Evolutionary conservation across 2,888 invertebrate genomes (phyloP).

Genomic region (Linnaemya vulpina): DNA sequence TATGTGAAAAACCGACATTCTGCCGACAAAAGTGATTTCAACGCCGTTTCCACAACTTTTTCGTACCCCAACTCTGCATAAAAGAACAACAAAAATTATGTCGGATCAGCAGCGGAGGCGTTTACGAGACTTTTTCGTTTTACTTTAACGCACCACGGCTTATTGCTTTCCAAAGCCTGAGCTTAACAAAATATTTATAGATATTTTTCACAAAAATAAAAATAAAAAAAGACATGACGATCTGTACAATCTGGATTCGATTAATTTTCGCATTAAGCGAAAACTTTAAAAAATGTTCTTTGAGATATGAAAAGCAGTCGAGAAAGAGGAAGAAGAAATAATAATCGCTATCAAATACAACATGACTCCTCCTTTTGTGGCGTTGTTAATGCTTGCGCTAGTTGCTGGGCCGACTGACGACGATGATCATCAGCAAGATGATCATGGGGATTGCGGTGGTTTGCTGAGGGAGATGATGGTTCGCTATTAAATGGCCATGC

Average conservation of each 20-base stretch:
- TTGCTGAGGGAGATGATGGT: slow-evolving; percentile 44
- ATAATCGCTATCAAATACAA: slow-evolving; percentile 67
- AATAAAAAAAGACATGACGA: slow-evolving; percentile 30
- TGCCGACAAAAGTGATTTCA: slow-evolving; percentile 81
- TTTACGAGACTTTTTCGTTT: slow-evolving; percentile 69
- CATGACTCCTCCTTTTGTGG: slow-evolving; percentile 70
- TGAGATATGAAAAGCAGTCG: slow-evolving; percentile 43
- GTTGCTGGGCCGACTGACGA: slow-evolving; percentile 48
- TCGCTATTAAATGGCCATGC: slow-evolving; percentile 8
- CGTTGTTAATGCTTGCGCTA: slow-evolving; percentile 68
- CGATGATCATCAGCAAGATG: slow-evolving; percentile 33
- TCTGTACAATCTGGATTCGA: slow-evolving; percentile 79
- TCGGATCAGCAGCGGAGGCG: slow-evolving; percentile 76
- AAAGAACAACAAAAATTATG: slow-evolving; percentile 14
- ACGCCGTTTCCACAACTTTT: slow-evolving; percentile 76
- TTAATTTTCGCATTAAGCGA: slow-evolving; percentile 81
- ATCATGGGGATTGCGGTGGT: slow-evolving; percentile 39
- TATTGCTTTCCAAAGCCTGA: slow-evolving; percentile 20
- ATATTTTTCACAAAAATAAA: slow-evolving; percentile 37
- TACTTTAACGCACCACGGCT: slow-evolving; percentile 59
- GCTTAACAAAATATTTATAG: slow-evolving; percentile 50
- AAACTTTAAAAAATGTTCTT: slow-evolving; percentile 67
- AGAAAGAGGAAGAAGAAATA: slow-evolving; percentile 55
- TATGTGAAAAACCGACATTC: slow-evolving; percentile 42
- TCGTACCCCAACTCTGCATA: slow-evolving; percentile 23